Evolutionary conservation across 2,888 invertebrate species (phyloP).

Genomic region (Cantharis nigra): DNA sequence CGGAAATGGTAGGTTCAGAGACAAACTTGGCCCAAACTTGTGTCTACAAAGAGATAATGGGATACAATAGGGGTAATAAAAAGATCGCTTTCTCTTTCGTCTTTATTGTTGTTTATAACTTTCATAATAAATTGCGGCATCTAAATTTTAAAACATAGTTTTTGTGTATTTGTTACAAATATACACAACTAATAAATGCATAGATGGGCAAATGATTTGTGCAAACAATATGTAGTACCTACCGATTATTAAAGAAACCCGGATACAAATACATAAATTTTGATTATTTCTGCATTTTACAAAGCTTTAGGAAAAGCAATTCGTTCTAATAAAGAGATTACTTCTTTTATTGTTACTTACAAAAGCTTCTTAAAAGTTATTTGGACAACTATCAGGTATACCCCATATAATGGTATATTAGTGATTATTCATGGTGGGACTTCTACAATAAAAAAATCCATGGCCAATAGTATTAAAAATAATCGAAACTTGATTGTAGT

Average conservation of each 20-base stretch:
- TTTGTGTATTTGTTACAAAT: background rate
- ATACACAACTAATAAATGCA: background rate
- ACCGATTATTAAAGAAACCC: too few relatives aligned
- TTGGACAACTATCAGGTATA: background rate
- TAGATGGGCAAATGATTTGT: background rate
- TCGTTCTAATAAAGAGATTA: background rate
- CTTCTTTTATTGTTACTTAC: background rate
- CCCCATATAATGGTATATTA: too few relatives aligned
- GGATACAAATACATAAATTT: background rate
- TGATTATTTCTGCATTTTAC: background rate
- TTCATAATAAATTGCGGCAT: background rate
- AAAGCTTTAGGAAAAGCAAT: background rate
- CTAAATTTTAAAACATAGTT: background rate
- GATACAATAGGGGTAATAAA: background rate
- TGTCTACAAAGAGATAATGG: background rate
- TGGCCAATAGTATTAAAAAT: too few relatives aligned
- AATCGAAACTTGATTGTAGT: too few relatives aligned
- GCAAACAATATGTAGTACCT: too few relatives aligned
- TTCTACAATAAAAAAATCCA: too few relatives aligned
- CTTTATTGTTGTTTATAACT: background rate
- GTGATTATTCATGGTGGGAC: too few relatives aligned
- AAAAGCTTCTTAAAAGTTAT: too few relatives aligned
- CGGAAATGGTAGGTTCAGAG: background rate
- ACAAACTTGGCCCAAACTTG: background rate
- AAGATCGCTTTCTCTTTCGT: background rate